A percentile compares a stretch with the other conserved stretches of the same genome.
Conservation (phyloP, 2,888 invertebrate genomes). For the Allygus modestus region DNA sequence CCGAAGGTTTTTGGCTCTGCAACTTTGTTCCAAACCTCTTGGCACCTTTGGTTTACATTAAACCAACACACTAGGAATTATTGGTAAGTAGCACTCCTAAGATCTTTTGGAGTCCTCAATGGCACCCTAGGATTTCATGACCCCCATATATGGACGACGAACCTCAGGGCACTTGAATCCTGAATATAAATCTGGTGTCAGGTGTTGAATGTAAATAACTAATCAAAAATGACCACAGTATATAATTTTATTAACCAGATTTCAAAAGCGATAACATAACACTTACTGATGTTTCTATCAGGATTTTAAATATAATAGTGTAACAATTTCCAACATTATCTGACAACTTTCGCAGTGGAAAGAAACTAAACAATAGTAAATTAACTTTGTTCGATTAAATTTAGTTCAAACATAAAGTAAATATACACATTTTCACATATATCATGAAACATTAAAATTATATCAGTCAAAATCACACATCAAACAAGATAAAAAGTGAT, state of each 20-base stretch:
- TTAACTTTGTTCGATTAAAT: constrained; percentile 27
- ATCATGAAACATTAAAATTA: neutral
- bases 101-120: no score
- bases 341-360: constrained; percentile 18
- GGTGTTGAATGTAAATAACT: neutral
- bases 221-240: constrained; percentile 11
- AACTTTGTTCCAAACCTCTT: no score
- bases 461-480: neutral
- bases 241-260: constrained; percentile 56
- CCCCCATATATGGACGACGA: no score
- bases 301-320: constrained; percentile 10
- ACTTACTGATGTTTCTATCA: constrained; percentile 37
- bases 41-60: no score
- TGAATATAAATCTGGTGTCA: no score
- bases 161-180: no score
- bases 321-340: constrained; percentile 46
- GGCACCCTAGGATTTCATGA: no score
- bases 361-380: neutral
- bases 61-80: no score
- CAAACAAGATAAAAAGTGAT: neutral
- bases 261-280: constrained; percentile 54
- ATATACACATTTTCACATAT: neutral
- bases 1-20: no score
- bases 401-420: constrained; percentile 2
- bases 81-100: no score